Evolutionary conservation across 2,888 invertebrate genomes (phyloP).

Genomic region (Cybosia mesomella): DNA sequence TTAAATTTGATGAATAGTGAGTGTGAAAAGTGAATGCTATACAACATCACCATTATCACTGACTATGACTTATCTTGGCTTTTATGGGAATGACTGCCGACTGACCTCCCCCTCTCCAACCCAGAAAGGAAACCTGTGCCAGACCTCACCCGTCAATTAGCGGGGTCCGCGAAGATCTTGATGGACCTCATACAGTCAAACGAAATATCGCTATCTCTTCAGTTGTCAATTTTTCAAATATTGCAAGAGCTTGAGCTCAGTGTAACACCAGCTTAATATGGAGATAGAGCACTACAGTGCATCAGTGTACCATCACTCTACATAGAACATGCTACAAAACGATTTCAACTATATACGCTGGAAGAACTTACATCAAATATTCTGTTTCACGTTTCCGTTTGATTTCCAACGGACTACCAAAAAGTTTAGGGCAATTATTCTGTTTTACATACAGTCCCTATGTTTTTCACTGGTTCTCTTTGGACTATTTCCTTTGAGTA

Average conservation of each 20-base stretch:
- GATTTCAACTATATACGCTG: slow-evolving; percentile 5
- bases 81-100: too few species aligned
- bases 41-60: too few species aligned
- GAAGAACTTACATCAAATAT: slow-evolving; percentile 19
- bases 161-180: too few species aligned
- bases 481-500: not conserved
- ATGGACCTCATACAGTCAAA: too few species aligned
- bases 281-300: slow-evolving; percentile 17
- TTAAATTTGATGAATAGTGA: too few species aligned
- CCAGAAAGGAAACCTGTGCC: too few species aligned
- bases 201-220: too few species aligned
- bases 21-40: too few species aligned
- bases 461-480: not conserved
- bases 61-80: too few species aligned
- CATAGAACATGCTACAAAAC: slow-evolving; percentile 11
- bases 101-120: too few species aligned
- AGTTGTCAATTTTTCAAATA: too few species aligned
- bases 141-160: too few species aligned
- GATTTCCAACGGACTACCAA: not conserved
- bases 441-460: not conserved
- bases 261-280: slow-evolving; percentile 12
- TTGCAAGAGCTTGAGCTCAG: not conserved
- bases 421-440: slow-evolving; percentile 7
- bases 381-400: slow-evolving; percentile 13
- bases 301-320: slow-evolving; percentile 14